Base-by-base conservation (phyloP, 2,797 vertebrate genomes). In the Phrynocephalus guinanensis region DNA sequence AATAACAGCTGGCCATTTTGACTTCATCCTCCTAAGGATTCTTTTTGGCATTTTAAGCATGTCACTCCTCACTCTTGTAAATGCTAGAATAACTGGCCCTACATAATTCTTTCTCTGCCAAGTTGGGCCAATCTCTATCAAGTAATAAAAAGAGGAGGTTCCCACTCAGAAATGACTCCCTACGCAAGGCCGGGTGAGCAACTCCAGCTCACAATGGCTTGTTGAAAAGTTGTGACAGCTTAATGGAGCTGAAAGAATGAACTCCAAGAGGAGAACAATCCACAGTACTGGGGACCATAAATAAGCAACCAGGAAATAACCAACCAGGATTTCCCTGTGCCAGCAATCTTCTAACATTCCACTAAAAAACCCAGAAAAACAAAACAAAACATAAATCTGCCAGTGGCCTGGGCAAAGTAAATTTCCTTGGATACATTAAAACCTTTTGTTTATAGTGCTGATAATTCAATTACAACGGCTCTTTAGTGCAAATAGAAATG, bases 241-340 rank as follows among this genome's bases (percentile, higher is more conserved):
- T 94, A 93, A 95, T 90, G 92, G 94, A 82, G 78, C 84, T 91
- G 90, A 88, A 91, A 84, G 86, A 94, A 94, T 60, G 87, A 92
- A 81, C 0, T 0, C 77, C 75, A 84, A 84, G 91, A 89, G 85
- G 88, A 87, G 92, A 91, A n/a, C 91, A 90, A 83, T 89, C 83
- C 90, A 88, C 89, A 88, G 90, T 93, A 44, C 38, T 44, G 91
- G 86, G 91, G 94, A 91, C 89, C 87, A 92, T 93, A 94, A 93
- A 91, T 91, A 88, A 4, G 90, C 85, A 89, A 89, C 94, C 92
- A 93, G 88, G 88, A 94, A 94, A 93, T 91, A 92, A 91, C 90
- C 89, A 93, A 89, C 78, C 79, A 91, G 90, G 92, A 88, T 92
- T 92, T 93, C 80, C 78, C 5, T 88, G 92, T 90, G 94, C 94